phyloP scores from a whole-genome alignment of 1,140 invertebrate species.

The Lucilia cuprina region DNA sequence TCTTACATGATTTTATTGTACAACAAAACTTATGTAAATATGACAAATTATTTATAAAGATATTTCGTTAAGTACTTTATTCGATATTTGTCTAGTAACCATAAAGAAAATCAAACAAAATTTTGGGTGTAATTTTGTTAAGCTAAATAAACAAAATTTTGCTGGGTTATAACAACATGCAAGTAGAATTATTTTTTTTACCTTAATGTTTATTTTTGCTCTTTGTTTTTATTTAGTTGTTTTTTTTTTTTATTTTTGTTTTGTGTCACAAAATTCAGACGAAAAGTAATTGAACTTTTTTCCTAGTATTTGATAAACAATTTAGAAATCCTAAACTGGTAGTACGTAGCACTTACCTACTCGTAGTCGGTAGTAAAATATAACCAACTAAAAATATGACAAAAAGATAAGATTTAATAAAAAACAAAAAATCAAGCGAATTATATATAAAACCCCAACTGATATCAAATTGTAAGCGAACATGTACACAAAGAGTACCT shows the following conservation, averaged over 20 bases:
- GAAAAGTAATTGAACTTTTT: conserved; percentile 12
- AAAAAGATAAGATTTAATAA: neutral
- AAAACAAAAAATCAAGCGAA: too few relatives aligned
- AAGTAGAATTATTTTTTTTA: neutral
- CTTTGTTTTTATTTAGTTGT: neutral
- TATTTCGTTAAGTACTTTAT: neutral
- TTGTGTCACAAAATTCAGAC: neutral
- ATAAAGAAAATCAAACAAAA: neutral
- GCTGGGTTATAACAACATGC: neutral
- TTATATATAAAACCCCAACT: neutral
- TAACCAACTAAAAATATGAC: neutral
- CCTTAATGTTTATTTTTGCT: neutral
- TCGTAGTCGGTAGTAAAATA: too few relatives aligned
- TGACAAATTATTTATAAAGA: neutral
- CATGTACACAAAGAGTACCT: neutral
- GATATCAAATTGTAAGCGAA: neutral
- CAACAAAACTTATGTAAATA: neutral
- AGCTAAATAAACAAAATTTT: neutral
- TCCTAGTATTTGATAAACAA: conserved; percentile 9
- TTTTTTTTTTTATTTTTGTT: neutral
- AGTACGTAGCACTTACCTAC: neutral
- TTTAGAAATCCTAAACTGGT: neutral
- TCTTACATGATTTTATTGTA: neutral
- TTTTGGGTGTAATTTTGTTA: neutral
- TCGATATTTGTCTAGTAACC: neutral